Evolutionary conservation across 2,888 invertebrate genomes (phyloP).

Genomic region (Clusia tigrina): DNA sequence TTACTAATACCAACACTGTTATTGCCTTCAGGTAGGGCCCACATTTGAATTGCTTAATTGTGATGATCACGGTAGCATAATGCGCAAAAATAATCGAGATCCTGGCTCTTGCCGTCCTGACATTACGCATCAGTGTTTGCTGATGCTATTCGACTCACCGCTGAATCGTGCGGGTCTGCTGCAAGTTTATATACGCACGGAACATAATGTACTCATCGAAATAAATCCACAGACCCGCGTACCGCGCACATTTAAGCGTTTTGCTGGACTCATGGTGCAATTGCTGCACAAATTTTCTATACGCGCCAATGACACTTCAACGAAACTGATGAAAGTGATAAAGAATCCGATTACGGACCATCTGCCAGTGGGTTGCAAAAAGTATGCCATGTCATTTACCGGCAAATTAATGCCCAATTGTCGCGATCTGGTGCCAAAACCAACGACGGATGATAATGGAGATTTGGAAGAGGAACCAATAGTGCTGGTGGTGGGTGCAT

Average conservation of each 20-base stretch:
- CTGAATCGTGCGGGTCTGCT: slow-evolving; percentile 93
- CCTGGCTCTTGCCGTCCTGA: slow-evolving; percentile 93
- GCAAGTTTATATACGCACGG: slow-evolving; percentile 94
- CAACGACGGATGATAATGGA: slow-evolving; percentile 25
- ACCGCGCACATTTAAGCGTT: slow-evolving; percentile 95
- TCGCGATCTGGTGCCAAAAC: slow-evolving; percentile 77
- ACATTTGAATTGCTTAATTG: slow-evolving; percentile 91
- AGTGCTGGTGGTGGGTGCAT: slow-evolving; percentile 92
- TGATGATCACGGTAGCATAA: slow-evolving; percentile 87
- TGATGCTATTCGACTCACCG: slow-evolving; percentile 98
- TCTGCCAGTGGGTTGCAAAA: slow-evolving; percentile 91
- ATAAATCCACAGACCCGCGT: slow-evolving; percentile 96
- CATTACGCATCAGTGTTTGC: slow-evolving; percentile 94
- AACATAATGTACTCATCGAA: slow-evolving; percentile 92
- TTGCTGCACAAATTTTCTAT: slow-evolving; percentile 93
- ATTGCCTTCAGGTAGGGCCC: slow-evolving; percentile 75
- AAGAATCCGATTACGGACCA: slow-evolving; percentile 96
- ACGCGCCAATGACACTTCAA: slow-evolving; percentile 86
- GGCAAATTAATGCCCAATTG: slow-evolving; percentile 76
- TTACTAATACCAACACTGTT: background rate
- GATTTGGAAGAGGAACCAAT: slow-evolving; percentile 74
- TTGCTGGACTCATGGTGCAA: slow-evolving; percentile 98
- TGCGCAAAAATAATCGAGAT: slow-evolving; percentile 87
- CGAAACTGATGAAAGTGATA: slow-evolving; percentile 92
- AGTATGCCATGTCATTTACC: slow-evolving; percentile 89